Conservation (phyloP, 2,888 invertebrate species). For the Dryobota labecula region DNA sequence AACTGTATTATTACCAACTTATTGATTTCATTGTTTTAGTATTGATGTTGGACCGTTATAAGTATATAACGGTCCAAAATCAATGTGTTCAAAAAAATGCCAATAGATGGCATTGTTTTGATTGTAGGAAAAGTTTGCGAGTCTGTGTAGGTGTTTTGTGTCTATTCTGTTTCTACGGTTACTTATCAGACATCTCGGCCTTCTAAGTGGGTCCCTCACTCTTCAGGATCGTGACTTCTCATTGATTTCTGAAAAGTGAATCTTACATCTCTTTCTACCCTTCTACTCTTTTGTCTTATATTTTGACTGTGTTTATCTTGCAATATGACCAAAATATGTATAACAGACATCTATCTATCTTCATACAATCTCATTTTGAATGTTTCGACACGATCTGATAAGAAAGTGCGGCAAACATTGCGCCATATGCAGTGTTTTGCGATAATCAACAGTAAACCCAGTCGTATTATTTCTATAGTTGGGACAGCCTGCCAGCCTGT, state of each 20-base stretch:
- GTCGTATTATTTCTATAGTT: not conserved
- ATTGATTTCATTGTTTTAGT: not conserved
- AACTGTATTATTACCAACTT: not conserved
- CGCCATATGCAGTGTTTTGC: not conserved
- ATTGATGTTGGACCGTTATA: not conserved
- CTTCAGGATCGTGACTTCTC: not conserved
- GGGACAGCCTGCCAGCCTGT: not conserved
- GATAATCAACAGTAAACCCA: not conserved
- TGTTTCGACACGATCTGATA: not conserved
- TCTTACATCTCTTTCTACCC: no score
- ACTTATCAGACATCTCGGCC: not conserved
- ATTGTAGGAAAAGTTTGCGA: no score
- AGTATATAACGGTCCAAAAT: no score
- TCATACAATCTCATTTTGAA: not conserved
- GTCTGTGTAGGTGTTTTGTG: no score
- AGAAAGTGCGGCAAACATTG: not conserved
- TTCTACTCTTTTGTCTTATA: not conserved
- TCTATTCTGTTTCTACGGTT: not conserved
- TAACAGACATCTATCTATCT: not conserved
- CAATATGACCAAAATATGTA: not conserved
- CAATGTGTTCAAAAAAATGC: not conserved
- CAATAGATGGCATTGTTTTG: constrained; percentile 22
- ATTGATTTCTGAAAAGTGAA: not conserved
- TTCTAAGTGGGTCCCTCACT: not conserved
- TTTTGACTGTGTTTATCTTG: not conserved